Evolutionary conservation across 2,113 vertebrate species (phyloP), one percentile per base, ranked within the genome.

Genomic region (Phaethon lepturus): DNA sequence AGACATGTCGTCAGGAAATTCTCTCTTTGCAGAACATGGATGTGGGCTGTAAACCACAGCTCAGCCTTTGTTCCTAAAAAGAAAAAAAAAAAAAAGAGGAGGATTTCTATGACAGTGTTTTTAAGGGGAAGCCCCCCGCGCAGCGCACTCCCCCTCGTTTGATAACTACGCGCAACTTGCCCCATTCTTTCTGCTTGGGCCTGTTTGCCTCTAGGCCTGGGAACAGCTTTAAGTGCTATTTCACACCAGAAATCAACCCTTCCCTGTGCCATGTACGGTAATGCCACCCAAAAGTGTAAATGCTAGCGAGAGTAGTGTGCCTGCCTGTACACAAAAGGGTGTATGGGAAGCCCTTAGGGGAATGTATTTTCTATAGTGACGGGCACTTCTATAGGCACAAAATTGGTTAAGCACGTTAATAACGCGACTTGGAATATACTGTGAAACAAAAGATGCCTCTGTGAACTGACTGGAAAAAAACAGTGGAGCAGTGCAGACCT

Each of bases 391-490:
- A 62, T 20, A 47, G 56, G 74, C 63, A 80, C 17, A 9, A 42
- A 66, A 81, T 75, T 90, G 77, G 79, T 89, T 95, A 96, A 95
- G 91, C n/a, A 11, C 35, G 66, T 97, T 97, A 97, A 96, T 67
- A 88, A 53, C 42, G 79, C 58, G 75, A 77, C 85, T 89, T 86
- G 69, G 84, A 91, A 59, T 88, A 35, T 59, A 24, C 35, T 24
- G 45, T 74, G 59, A 89, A 96, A 97, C 92, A 97, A 96, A 97
- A 91, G 88, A 56, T 17, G 52, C 92, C 71, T 93, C 75, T 83
- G 86, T 88, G 92, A 97, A 82, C 11, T 71, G 95, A 95, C 59
- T 97, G 92, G 92, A 94, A 92, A n/a, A 38, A 73, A 82, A 91
- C 59, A 89, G 78, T 11, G 67, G 80, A 95, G 89, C 91, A 49